These are phyloP conservation scores for Notolabrus celidotus DNA, from an alignment of 2,797 vertebrate species.

Conservation along the genomic window DNA sequence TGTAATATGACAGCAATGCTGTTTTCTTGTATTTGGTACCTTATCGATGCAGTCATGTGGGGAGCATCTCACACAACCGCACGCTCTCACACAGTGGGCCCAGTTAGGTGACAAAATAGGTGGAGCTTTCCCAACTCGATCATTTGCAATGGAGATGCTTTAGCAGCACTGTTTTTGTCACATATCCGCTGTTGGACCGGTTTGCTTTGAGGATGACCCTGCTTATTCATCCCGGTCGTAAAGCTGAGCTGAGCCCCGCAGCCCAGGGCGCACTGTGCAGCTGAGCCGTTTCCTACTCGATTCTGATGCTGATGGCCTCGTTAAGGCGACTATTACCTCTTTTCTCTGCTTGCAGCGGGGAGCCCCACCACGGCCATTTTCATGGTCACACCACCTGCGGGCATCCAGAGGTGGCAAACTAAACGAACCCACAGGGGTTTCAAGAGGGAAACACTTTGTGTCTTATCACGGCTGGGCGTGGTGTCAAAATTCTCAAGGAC, in stretches of 20 bases:
- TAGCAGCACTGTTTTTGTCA: slow-evolving; percentile 65
- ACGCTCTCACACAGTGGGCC: slow-evolving; percentile 26
- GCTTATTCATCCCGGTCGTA: slow-evolving; percentile 73
- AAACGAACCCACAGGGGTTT: slow-evolving; percentile 81
- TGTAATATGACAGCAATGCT: not conserved
- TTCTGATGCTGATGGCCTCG: slow-evolving; percentile 89
- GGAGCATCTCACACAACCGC: slow-evolving; percentile 20
- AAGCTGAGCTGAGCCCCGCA: slow-evolving; percentile 52
- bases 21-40: not conserved
- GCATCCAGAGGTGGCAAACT: slow-evolving; percentile 85
- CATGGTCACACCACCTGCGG: slow-evolving; percentile 86
- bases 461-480: slow-evolving; percentile 79
- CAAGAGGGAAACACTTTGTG: slow-evolving; percentile 53
- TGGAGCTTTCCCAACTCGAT: slow-evolving; percentile 70
- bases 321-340: slow-evolving; percentile 79
- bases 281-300: slow-evolving; percentile 85
- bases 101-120: slow-evolving; percentile 79
- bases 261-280: slow-evolving; percentile 70
- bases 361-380: slow-evolving; percentile 84
- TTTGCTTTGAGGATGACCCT: slow-evolving; percentile 80
- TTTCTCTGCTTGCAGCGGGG: slow-evolving; percentile 77
- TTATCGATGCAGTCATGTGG: slow-evolving; percentile 38
- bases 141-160: slow-evolving; percentile 84
- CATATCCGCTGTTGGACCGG: slow-evolving; percentile 72
- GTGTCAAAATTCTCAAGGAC: slow-evolving; percentile 66